These are phyloP conservation scores for Crax fasciolata DNA, from an alignment of 2,797 vertebrate genomes.

Conservation along the genomic window DNA sequence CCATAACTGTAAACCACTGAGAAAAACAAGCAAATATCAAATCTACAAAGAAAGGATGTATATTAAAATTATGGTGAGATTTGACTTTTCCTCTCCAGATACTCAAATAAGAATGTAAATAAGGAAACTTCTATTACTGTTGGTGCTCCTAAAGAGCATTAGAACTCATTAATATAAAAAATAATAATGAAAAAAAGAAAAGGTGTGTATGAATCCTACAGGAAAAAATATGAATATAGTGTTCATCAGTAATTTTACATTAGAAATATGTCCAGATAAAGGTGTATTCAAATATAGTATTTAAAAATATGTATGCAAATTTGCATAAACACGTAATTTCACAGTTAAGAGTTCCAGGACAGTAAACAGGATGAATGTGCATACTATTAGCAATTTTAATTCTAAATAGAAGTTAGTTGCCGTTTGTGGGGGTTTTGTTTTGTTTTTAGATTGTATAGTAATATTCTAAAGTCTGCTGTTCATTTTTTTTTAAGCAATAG, in stretches of 20 bases:
- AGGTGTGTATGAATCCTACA: too few relatives aligned
- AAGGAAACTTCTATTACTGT: not conserved
- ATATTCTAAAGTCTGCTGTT: not conserved
- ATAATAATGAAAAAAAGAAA: too few relatives aligned
- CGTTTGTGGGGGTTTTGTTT: too few relatives aligned
- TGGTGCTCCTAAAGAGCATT: not conserved
- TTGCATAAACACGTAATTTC: not conserved
- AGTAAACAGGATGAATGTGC: not conserved
- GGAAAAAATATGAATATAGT: too few relatives aligned
- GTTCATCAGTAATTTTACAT: not conserved
- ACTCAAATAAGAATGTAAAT: not conserved
- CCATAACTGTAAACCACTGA: not conserved
- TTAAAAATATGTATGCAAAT: not conserved
- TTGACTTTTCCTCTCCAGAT: not conserved
- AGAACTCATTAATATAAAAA: not conserved
- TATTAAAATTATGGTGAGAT: not conserved
- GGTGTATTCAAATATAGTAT: not conserved
- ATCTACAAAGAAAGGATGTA: not conserved
- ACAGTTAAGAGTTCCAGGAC: not conserved
- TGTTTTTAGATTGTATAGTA: not conserved
- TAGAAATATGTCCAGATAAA: too few relatives aligned
- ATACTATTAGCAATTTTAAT: too few relatives aligned
- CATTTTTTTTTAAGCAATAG: not conserved
- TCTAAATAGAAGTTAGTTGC: too few relatives aligned
- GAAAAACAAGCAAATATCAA: conserved; percentile 12